Evolutionary conservation across 2,113 vertebrate species (phyloP).

Genomic region (Platanista minor): DNA sequence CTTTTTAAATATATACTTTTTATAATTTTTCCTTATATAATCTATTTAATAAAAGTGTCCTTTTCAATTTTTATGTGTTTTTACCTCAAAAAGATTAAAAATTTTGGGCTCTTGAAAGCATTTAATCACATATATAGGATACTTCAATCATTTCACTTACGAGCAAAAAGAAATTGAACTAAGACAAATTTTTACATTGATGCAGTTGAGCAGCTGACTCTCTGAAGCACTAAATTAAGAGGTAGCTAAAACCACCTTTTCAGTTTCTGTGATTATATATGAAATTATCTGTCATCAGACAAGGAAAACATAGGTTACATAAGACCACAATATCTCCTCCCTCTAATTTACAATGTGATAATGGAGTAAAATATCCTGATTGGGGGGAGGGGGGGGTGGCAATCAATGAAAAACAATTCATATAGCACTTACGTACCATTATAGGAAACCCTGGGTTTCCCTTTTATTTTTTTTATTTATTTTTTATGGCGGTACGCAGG

Average conservation of each 20-base stretch:
- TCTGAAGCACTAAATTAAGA: background rate
- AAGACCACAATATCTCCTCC: background rate
- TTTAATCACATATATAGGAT: background rate
- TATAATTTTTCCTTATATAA: background rate
- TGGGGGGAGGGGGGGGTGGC: fast-evolving
- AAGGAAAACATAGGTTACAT: background rate
- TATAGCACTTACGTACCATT: background rate
- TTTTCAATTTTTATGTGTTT: background rate
- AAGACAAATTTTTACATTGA: background rate
- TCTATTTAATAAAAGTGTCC: background rate
- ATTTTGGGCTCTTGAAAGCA: constrained; percentile 3
- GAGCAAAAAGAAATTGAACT: background rate
- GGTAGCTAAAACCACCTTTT: background rate
- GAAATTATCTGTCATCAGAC: background rate
- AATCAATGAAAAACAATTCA: background rate
- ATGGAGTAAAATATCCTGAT: background rate
- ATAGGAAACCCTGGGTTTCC: background rate
- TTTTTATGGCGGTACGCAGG: too few species aligned
- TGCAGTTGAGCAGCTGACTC: background rate
- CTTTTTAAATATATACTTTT: background rate
- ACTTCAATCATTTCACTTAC: background rate
- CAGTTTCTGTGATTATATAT: background rate
- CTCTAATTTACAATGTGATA: background rate
- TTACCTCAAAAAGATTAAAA: background rate
- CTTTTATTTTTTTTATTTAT: too few species aligned